Evolutionary conservation across 2,888 invertebrate genomes (phyloP).

Genomic region (Rhingia rostrata): DNA sequence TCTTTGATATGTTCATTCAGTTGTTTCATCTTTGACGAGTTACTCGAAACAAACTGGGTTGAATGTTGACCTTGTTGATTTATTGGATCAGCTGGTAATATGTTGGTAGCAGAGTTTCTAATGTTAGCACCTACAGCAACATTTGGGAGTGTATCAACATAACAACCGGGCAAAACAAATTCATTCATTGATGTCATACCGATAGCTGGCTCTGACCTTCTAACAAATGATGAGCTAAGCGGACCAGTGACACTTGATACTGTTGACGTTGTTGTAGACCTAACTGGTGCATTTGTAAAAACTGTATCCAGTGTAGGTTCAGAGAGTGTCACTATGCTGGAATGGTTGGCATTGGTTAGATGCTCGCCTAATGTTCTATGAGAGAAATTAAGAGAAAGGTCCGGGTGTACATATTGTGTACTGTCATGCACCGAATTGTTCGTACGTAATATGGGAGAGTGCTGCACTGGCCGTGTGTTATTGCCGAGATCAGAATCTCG

Average conservation of each 20-base stretch:
- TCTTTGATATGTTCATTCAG: slow-evolving; percentile 7
- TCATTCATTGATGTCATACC: background rate
- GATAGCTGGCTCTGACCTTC: background rate
- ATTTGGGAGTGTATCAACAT: background rate
- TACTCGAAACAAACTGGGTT: background rate
- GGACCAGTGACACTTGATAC: background rate
- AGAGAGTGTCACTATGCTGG: background rate
- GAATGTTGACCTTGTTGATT: background rate
- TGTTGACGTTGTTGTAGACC: background rate
- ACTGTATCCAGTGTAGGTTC: background rate
- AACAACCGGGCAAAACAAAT: background rate
- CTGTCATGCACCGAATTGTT: background rate
- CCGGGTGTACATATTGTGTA: no score
- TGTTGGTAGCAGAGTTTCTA: background rate
- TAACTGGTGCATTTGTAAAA: background rate
- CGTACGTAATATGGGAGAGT: background rate
- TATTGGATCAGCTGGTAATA: background rate
- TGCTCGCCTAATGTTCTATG: background rate
- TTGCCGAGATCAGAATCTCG: background rate
- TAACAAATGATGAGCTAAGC: background rate
- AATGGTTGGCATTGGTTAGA: background rate
- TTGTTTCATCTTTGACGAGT: background rate
- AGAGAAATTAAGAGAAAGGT: background rate
- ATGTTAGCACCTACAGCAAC: background rate
- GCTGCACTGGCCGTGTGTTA: background rate